Conservation (phyloP, 2,888 invertebrate species). For the Rotaria sp. region DNA sequence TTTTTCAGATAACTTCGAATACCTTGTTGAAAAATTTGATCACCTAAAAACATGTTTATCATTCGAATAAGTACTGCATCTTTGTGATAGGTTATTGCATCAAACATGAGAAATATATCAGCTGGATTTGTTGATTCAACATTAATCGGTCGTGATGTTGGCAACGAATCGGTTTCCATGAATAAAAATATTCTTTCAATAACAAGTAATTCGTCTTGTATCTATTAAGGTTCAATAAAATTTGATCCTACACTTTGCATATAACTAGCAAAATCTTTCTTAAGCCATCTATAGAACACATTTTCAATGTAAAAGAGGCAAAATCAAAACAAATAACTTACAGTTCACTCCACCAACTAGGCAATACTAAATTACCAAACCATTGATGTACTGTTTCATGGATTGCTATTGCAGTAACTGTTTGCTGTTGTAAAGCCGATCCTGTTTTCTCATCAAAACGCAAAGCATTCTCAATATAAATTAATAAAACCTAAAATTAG, state of each 20-base stretch:
- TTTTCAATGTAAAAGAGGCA: background rate
- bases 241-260: conserved; percentile 88
- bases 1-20: background rate
- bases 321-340: background rate
- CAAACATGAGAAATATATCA: no score
- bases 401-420: conserved; percentile 70
- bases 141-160: conserved; percentile 34
- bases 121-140: conserved; percentile 63
- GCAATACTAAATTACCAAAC: conserved; percentile 47
- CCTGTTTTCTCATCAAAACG: conserved; percentile 82
- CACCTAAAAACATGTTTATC: conserved; percentile 85
- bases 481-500: conserved; percentile 61
- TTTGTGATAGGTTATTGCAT: conserved; percentile 90
- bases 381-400: conserved; percentile 69
- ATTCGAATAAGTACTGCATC: conserved; percentile 88
- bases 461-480: conserved; percentile 82
- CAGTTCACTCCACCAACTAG: conserved; percentile 40
- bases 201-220: background rate
- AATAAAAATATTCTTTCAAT: background rate
- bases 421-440: conserved; percentile 65
- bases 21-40: conserved; percentile 59
- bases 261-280: conserved; percentile 77
- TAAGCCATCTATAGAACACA: conserved; percentile 56
- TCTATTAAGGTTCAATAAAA: conserved; percentile 40
- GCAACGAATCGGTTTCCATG: conserved; percentile 32